phyloP scores from a whole-genome alignment of 1,140 invertebrate genomes.

The Dendroctonus valens region DNA sequence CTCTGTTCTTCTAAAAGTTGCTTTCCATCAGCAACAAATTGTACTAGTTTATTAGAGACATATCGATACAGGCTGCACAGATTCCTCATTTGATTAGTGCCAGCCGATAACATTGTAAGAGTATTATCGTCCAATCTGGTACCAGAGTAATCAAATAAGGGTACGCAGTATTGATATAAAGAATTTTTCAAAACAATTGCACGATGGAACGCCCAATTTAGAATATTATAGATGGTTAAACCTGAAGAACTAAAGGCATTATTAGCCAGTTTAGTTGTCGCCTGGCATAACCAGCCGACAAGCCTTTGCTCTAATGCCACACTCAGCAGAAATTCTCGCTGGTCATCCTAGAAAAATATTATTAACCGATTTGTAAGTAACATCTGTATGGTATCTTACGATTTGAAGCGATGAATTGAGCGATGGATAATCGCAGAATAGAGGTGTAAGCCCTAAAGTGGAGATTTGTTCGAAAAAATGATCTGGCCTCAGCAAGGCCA shows the following conservation, averaged over 20 bases:
- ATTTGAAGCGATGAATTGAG: slow-evolving; percentile 24
- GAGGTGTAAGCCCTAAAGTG: slow-evolving; percentile 62
- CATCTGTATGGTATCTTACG: slow-evolving; percentile 13
- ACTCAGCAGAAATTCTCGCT: slow-evolving; percentile 73
- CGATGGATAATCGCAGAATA: slow-evolving; percentile 52
- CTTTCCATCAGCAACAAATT: slow-evolving; percentile 46
- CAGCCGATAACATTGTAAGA: slow-evolving; percentile 56
- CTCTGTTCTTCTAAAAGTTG: slow-evolving; percentile 59
- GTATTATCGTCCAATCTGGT: slow-evolving; percentile 61
- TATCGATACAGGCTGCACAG: slow-evolving; percentile 54
- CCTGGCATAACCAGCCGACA: slow-evolving; percentile 66
- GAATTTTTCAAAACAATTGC: slow-evolving; percentile 68
- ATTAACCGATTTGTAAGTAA: slow-evolving; percentile 3
- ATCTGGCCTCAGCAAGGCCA: slow-evolving; percentile 65
- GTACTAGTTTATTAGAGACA: slow-evolving; percentile 10
- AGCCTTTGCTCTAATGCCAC: slow-evolving; percentile 76
- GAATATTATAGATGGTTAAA: slow-evolving; percentile 65
- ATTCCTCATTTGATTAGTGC: slow-evolving; percentile 59
- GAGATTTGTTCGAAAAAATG: slow-evolving; percentile 62
- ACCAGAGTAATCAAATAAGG: slow-evolving; percentile 68
- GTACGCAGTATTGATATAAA: slow-evolving; percentile 61
- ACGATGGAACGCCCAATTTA: slow-evolving; percentile 77
- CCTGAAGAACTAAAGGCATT: slow-evolving; percentile 66
- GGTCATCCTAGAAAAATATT: slow-evolving; percentile 52
- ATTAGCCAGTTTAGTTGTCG: slow-evolving; percentile 69